These are phyloP conservation scores for Drosophila pseudoobscura DNA, from an alignment of 1,140 invertebrate genomes.

Conservation along the genomic window DNA sequence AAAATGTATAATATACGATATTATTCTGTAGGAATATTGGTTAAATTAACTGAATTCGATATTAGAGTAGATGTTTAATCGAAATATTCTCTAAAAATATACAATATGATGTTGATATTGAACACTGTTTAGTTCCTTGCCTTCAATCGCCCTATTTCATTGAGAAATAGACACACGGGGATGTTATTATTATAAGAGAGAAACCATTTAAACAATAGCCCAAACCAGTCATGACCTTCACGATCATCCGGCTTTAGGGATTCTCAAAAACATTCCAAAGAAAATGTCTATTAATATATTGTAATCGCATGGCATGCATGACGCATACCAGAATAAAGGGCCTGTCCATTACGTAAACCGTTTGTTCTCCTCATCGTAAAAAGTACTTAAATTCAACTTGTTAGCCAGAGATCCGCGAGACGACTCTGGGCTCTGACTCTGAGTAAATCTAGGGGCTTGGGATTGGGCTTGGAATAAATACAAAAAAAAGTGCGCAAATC, in stretches of 20 bases:
- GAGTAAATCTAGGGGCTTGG: too few relatives aligned
- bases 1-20: too few relatives aligned
- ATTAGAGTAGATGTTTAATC: too few relatives aligned
- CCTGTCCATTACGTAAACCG: slow-evolving; percentile 39
- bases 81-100: too few relatives aligned
- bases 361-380: slow-evolving; percentile 32
- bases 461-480: slow-evolving; percentile 7
- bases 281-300: slow-evolving; percentile 17
- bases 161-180: too few relatives aligned
- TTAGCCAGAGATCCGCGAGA: slow-evolving; percentile 34
- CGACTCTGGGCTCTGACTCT: slow-evolving; percentile 1
- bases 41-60: too few relatives aligned
- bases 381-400: slow-evolving; percentile 65
- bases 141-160: too few relatives aligned
- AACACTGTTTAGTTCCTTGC: too few relatives aligned
- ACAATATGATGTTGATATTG: too few relatives aligned
- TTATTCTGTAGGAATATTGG: too few relatives aligned
- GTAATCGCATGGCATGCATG: slow-evolving; percentile 29
- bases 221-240: slow-evolving; percentile 5
- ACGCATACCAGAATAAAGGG: slow-evolving; percentile 36
- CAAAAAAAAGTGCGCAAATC: slow-evolving; percentile 64
- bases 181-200: neutral
- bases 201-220: neutral
- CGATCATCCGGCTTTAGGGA: neutral
- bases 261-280: slow-evolving; percentile 13